Evolutionary conservation across 2,113 vertebrate genomes (phyloP).

Genomic region (Leucoraja erinaceus): DNA sequence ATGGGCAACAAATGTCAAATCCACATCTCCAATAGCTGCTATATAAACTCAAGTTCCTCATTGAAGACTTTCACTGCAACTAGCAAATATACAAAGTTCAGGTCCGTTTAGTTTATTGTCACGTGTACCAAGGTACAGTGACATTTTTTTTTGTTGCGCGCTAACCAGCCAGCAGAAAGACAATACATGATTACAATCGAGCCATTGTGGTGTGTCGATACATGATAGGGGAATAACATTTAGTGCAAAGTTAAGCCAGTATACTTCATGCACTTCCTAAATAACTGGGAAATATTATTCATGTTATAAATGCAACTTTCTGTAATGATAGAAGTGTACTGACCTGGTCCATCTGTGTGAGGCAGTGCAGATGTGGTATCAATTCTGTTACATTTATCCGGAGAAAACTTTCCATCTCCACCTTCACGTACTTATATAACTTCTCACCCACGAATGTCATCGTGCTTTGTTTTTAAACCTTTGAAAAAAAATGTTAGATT

Average conservation of each 20-base stretch:
- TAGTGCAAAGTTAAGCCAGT: too few species aligned
- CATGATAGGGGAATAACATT: too few species aligned
- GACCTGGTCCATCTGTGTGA: conserved; percentile 40
- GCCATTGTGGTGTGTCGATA: too few species aligned
- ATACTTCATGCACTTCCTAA: too few species aligned
- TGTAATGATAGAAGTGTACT: not conserved
- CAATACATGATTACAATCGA: too few species aligned
- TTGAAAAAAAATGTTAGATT: not conserved
- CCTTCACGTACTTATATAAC: not conserved
- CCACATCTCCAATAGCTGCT: not conserved
- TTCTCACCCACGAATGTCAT: conserved; percentile 34
- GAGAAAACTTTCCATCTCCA: fast-evolving
- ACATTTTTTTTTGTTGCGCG: too few species aligned
- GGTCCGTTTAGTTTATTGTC: too few species aligned
- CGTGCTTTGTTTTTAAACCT: conserved; percentile 5
- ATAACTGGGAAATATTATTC: not conserved
- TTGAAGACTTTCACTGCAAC: too few species aligned
- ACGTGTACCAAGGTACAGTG: too few species aligned
- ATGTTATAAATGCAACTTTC: not conserved
- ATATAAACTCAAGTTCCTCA: not conserved
- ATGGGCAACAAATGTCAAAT: too few species aligned
- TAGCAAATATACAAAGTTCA: too few species aligned
- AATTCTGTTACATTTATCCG: conserved; percentile 28
- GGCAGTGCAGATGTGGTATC: not conserved
- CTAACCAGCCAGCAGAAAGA: too few species aligned